Evolutionary conservation across 2,888 invertebrate species (phyloP).

Genomic region (Dolichomitus sp.): DNA sequence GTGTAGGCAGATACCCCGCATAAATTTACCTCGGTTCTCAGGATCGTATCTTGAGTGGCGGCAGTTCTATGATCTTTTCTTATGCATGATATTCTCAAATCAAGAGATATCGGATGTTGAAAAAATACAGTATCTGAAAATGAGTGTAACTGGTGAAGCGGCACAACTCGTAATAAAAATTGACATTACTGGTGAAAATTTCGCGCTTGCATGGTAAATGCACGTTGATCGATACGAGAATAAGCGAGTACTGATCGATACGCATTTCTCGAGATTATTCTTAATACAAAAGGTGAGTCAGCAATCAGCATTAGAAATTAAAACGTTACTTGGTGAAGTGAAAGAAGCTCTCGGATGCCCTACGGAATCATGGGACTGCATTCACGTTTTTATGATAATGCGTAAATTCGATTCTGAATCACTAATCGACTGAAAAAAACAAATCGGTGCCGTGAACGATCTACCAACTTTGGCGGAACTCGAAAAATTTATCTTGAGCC

Average conservation of each 20-base stretch:
- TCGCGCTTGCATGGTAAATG: slow-evolving; percentile 60
- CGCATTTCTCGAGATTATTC: slow-evolving; percentile 55
- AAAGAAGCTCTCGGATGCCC: slow-evolving; percentile 24
- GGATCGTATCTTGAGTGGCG: slow-evolving; percentile 47
- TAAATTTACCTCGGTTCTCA: slow-evolving; percentile 38
- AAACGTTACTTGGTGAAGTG: slow-evolving; percentile 29
- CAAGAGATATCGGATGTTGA: slow-evolving; percentile 45
- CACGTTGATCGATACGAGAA: slow-evolving; percentile 61
- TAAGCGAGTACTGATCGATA: slow-evolving; percentile 47
- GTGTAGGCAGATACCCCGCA: slow-evolving; percentile 22
- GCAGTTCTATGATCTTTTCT: slow-evolving; percentile 51
- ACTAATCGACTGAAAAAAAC: neutral
- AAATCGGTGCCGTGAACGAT: slow-evolving; percentile 26
- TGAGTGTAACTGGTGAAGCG: too few species aligned
- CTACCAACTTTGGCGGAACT: slow-evolving; percentile 24
- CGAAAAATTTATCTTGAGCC: slow-evolving; percentile 34
- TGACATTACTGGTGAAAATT: too few species aligned
- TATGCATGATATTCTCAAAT: slow-evolving; percentile 27
- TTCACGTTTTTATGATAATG: slow-evolving; percentile 19
- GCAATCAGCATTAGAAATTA: slow-evolving; percentile 38
- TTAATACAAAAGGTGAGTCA: neutral
- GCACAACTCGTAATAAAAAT: too few species aligned
- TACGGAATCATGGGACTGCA: slow-evolving; percentile 40
- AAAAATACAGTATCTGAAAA: too few species aligned
- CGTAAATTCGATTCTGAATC: slow-evolving; percentile 44